Evolutionary conservation across 2,113 vertebrate genomes (phyloP), one percentile per base, ranked within the genome.

Genomic region (Myrmophylax atrothorax): DNA sequence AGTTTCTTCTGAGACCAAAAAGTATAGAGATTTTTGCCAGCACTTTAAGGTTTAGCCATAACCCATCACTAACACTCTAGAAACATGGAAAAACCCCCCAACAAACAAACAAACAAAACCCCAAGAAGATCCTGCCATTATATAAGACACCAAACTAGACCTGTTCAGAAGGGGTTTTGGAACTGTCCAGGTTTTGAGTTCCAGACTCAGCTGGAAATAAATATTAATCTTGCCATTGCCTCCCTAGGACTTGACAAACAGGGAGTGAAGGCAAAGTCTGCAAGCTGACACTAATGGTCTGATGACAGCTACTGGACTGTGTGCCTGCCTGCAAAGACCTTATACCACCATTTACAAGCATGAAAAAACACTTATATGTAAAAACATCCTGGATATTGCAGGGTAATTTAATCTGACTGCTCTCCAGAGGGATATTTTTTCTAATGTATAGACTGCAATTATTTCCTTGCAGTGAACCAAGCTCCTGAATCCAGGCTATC

Each of bases 281-380:
- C 94, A 94, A 95, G 76, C 60, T 94, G 95, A 96, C 75, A 95
- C 94, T 97, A 96, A 97, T 56, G 56, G 94, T 89, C 80, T 96
- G 96, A 81, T 93, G 94, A 96, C 93, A 96, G 94, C 86, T 92
- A 75, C 47, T 63, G 79, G 55, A 74, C 89, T 89, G 33, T 75
- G 58, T 1, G 1, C 29, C 75, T 82, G 56, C 53, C 37, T 89
- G 31, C 52, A 79, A 90, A 93, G 44, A 72, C 42, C 16, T 56
- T 58, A 83, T 59, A 68, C 15, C 42, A 79, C 70, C 87, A 90
- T 88, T 96, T 91, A 95, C 5, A 0, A 85, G 73, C 23, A 92
- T 29, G 25, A 81, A 38, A 89, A 52, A 87, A 85, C 26, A 76
- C 14, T n/a, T 67, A 46, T 0, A 9, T 58, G n/a, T 56, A 82